Evolutionary conservation across 2,113 vertebrate species (phyloP), one percentile per base, ranked within the genome.

Genomic region (Anoplopoma fimbria): DNA sequence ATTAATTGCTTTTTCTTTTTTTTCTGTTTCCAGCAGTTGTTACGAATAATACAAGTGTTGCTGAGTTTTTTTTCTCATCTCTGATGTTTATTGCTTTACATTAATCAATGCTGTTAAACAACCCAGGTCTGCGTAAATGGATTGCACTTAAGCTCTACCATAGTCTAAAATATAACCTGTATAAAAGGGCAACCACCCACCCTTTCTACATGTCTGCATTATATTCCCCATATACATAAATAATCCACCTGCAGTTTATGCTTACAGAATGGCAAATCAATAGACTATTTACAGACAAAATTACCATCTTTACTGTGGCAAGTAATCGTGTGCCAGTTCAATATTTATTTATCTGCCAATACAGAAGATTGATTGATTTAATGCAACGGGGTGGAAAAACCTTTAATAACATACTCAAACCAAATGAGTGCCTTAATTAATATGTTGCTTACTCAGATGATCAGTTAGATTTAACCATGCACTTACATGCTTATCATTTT

Each of bases 1-100:
- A 84, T 90, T 95, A 95, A 90, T 93, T 92, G 94, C 86, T 83
- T 89, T 87, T 75, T 87, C 84, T 53, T 83, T 88, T n/a, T 14
- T 88, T 91, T 89, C 57, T 72, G 75, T 91, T 91, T 88, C 86
- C 89, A 92, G 75, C 94, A 87, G 75, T 84, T 88, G 74, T 89
- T 72, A 9, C 63, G 60, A 88, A 71, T 75, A 69, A 84, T 75
- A 83, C 71, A 75, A 87, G 87, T 89, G 87, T 79, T 88, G 79
- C 29, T 79, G 81, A 87, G 81, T 80, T 77, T 83, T 69, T n/a
- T 76, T 76, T 57, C 58, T 40, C 42, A 67, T 58, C 69, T 85
- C 79, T 60, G 27, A 71, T 77, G 17, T 80, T 69, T 78, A 82
- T 86, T 63, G 13, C 76, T 71, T 77, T 13, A 71, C 34, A 77